These are phyloP conservation scores for Meriones psammophilus DNA, from an alignment of 2,797 vertebrate genomes.

Conservation along the genomic window DNA sequence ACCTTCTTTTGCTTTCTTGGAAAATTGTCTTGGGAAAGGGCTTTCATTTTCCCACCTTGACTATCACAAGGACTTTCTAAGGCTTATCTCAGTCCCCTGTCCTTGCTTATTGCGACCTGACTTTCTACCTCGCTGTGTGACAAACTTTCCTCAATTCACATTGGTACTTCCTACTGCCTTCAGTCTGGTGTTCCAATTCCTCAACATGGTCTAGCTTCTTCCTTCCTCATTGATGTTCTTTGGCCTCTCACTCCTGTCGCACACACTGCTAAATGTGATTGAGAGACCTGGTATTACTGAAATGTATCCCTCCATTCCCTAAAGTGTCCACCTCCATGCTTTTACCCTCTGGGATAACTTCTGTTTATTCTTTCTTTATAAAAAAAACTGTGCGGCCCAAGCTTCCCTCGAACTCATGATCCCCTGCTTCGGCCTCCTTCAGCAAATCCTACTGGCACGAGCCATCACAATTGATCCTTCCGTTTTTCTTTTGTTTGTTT, in stretches of 20 bases:
- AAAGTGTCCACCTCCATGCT: background rate
- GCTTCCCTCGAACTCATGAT: background rate
- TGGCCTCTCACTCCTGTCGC: background rate
- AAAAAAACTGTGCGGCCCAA: too few species aligned
- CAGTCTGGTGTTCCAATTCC: background rate
- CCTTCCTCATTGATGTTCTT: background rate
- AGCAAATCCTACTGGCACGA: background rate
- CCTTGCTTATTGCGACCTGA: background rate
- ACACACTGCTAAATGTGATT: background rate
- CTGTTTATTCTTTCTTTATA: background rate
- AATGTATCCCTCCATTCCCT: too few species aligned
- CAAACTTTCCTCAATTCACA: background rate
- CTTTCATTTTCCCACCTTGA: background rate
- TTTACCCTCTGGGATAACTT: slow-evolving; percentile 14
- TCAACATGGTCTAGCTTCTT: background rate
- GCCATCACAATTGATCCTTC: background rate
- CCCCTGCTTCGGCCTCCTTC: too few species aligned
- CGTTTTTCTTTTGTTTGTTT: too few species aligned
- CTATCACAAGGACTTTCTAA: background rate
- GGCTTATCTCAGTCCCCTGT: background rate
- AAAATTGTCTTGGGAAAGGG: slow-evolving; percentile 1
- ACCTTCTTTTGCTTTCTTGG: background rate
- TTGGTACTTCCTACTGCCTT: background rate
- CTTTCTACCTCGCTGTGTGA: background rate
- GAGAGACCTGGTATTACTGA: background rate